Evolutionary conservation across 2,797 vertebrate genomes (phyloP).

Genomic region (Peromyscus melanophrys): DNA sequence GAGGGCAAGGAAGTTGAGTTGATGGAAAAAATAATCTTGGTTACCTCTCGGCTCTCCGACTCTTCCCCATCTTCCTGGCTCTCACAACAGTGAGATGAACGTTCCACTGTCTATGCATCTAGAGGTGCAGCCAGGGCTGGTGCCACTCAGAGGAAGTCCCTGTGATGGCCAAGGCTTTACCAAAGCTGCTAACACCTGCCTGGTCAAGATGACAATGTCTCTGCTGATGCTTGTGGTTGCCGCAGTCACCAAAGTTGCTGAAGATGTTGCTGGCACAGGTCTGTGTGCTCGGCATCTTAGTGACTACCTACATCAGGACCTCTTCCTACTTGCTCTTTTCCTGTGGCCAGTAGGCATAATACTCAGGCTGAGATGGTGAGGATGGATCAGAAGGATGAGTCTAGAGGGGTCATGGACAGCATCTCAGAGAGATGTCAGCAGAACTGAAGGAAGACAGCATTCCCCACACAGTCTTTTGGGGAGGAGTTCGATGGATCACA

Average conservation of each 20-base stretch:
- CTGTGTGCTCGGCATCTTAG: neutral
- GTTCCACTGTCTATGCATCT: neutral
- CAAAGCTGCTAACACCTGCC: neutral
- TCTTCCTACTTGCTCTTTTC: neutral
- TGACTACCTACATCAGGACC: neutral
- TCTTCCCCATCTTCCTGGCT: neutral
- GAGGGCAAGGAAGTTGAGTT: neutral
- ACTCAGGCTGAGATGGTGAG: neutral
- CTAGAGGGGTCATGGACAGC: fast-evolving
- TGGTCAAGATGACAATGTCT: neutral
- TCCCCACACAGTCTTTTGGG: fast-evolving
- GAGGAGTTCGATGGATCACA: neutral
- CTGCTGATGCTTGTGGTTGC: neutral
- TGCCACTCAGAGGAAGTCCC: neutral
- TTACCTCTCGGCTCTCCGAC: neutral
- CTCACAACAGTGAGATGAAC: neutral
- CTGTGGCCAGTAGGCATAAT: neutral
- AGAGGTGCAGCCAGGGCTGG: too few species aligned
- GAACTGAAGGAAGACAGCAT: neutral
- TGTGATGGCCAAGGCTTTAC: neutral
- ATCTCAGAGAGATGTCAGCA: neutral
- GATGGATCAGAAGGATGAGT: neutral
- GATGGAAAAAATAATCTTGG: neutral
- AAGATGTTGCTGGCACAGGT: neutral
- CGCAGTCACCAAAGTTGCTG: neutral